Conservation (phyloP, 1,140 invertebrate species). For the Pemphigus obesinymphae region DNA sequence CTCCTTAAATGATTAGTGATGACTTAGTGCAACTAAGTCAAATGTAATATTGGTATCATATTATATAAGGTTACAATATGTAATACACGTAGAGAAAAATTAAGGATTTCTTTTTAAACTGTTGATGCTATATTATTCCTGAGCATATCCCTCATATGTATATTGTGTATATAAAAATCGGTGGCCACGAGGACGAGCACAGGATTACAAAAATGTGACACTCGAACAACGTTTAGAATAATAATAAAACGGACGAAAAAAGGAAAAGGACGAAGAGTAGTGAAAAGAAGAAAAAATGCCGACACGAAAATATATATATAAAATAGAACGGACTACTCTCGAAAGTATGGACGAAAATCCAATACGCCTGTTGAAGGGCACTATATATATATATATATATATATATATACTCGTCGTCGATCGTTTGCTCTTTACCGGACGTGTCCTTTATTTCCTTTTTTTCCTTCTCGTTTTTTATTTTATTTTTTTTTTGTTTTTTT, state of each 20-base stretch:
- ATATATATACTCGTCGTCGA: not conserved
- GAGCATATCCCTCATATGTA: too few relatives aligned
- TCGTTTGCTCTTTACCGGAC: conserved; percentile 34
- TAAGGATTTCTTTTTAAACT: too few relatives aligned
- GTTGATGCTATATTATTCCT: too few relatives aligned
- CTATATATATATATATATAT: not conserved
- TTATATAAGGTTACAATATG: too few relatives aligned
- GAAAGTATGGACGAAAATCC: not conserved
- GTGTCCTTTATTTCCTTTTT: conserved; percentile 20
- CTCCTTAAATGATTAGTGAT: too few relatives aligned
- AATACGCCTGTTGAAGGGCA: not conserved
- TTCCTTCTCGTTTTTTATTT: not conserved
- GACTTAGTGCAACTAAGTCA: too few relatives aligned
- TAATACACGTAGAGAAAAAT: too few relatives aligned
- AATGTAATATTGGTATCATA: too few relatives aligned
- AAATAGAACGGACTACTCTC: not conserved
- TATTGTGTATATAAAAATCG: too few relatives aligned
- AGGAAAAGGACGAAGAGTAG: not conserved
- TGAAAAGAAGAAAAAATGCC: too few relatives aligned
- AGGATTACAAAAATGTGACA: not conserved
- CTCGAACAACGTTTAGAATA: not conserved
- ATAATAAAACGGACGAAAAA: not conserved
- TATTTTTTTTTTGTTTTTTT: conserved; percentile 5
- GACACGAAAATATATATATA: not conserved
- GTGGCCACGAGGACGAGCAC: too few relatives aligned